phyloP scores from a whole-genome alignment of 2,113 vertebrate species.

The Barnardius zonarius region DNA sequence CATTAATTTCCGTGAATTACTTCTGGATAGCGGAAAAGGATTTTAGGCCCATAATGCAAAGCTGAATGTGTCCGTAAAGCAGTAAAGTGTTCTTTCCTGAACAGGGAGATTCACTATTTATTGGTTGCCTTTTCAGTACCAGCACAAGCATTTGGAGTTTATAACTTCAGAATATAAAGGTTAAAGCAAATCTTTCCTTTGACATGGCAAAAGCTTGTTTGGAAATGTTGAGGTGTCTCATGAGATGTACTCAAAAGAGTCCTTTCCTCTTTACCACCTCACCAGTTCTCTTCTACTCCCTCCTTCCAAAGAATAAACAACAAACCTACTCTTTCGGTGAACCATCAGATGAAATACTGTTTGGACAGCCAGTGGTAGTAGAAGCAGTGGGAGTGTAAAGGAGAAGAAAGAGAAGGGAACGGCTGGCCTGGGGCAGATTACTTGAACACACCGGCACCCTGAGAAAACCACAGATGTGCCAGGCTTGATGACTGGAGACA shows the following conservation, averaged over 20 bases:
- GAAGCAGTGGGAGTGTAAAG: background rate
- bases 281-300: background rate
- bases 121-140: background rate
- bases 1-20: background rate
- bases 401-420: background rate
- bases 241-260: background rate
- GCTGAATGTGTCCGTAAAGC: background rate
- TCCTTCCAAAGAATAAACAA: background rate
- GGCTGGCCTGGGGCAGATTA: conserved; percentile 39
- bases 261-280: background rate
- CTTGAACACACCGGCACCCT: background rate
- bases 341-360: background rate
- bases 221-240: background rate
- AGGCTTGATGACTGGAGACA: background rate
- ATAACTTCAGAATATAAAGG: background rate
- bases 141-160: background rate
- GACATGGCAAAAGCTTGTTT: background rate
- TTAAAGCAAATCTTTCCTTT: background rate
- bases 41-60: background rate
- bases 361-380: background rate
- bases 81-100: background rate
- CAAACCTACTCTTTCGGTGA: background rate
- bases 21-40: background rate
- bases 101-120: background rate
- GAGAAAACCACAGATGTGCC: conserved; percentile 39